phyloP scores from a whole-genome alignment of 2,888 invertebrate species.

The Ypsolopha scabrella region DNA sequence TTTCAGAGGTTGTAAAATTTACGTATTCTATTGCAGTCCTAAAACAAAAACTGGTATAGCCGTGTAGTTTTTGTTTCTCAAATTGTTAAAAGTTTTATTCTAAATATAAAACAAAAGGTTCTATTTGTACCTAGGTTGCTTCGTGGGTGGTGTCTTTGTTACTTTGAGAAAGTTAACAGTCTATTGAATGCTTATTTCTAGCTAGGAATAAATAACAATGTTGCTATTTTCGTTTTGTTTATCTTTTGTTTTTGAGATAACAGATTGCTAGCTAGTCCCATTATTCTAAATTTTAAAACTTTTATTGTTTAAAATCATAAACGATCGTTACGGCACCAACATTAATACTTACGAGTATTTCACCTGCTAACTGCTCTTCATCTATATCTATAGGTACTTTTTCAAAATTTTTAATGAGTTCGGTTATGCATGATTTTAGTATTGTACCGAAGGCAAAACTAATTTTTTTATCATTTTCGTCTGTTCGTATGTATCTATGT shows the following conservation, averaged over 20 bases:
- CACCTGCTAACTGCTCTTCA: too few species aligned
- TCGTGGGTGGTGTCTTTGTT: conserved; percentile 37
- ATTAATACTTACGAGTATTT: neutral
- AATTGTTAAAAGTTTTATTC: neutral
- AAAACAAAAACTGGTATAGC: conserved; percentile 33
- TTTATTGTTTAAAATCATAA: conserved; percentile 1
- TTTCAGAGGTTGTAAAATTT: conserved; percentile 18
- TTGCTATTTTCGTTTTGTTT: too few species aligned
- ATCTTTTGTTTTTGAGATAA: too few species aligned
- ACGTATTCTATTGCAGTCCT: conserved; percentile 33
- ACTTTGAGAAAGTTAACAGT: neutral
- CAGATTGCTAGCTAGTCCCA: too few species aligned
- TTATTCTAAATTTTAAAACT: too few species aligned
- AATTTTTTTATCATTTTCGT: too few species aligned
- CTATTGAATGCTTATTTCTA: neutral
- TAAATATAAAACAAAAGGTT: neutral
- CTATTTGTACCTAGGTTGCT: conserved; percentile 13
- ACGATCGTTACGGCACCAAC: conserved; percentile 49
- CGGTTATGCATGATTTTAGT: too few species aligned
- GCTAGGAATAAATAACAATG: too few species aligned
- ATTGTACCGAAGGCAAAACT: too few species aligned
- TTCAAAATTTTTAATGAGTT: too few species aligned
- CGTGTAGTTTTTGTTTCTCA: neutral
- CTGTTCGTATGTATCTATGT: too few species aligned
- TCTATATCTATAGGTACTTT: too few species aligned